A percentile compares a stretch with the other conserved stretches of the same genome.
phyloP scores from a whole-genome alignment of 30 jellyfish, hydroid and myxozoan genomes.

The Chrysaora quinquecirrha region DNA sequence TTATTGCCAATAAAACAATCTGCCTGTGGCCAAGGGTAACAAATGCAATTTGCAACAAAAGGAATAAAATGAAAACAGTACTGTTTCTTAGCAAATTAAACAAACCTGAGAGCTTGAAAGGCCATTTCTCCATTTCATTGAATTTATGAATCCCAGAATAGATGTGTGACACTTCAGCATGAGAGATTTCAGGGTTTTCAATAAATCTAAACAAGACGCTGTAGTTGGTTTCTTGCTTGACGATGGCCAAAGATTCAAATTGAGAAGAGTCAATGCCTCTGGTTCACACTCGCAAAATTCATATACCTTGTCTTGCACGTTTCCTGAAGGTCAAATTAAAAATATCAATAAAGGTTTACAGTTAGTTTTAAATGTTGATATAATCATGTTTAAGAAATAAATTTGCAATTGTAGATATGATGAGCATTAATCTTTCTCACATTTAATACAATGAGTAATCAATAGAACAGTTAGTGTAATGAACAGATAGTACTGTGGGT shows the following conservation, averaged over 20 bases:
- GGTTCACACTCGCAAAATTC: slow-evolving; percentile 16
- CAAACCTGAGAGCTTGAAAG: slow-evolving; percentile 24
- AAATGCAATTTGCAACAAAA: neutral
- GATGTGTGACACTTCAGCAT: slow-evolving; percentile 20
- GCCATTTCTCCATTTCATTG: slow-evolving; percentile 28
- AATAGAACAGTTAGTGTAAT: neutral
- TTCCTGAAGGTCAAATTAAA: slow-evolving; percentile 3
- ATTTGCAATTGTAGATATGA: neutral
- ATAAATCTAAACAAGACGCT: slow-evolving; percentile 1
- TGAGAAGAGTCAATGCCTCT: slow-evolving; percentile 22
- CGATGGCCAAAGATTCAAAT: slow-evolving; percentile 11
- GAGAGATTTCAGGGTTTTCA: slow-evolving; percentile 10
- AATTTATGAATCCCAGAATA: slow-evolving; percentile 1
- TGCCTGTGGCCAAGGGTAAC: neutral
- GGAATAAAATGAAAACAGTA: neutral
- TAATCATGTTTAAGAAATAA: neutral
- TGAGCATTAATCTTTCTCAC: neutral
- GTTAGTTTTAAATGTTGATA: neutral
- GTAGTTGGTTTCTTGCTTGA: slow-evolving; percentile 28
- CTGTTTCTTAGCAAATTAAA: neutral
- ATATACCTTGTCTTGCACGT: slow-evolving; percentile 1
- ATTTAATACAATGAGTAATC: neutral
- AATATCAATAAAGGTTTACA: neutral
- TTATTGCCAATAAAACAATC: neutral
- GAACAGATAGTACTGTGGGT: neutral